Percentiles rank a stretch among this genome's conserved stretches.
Evolutionary conservation across 2,113 vertebrate species (phyloP).

Genomic region (Labrus mixtus): DNA sequence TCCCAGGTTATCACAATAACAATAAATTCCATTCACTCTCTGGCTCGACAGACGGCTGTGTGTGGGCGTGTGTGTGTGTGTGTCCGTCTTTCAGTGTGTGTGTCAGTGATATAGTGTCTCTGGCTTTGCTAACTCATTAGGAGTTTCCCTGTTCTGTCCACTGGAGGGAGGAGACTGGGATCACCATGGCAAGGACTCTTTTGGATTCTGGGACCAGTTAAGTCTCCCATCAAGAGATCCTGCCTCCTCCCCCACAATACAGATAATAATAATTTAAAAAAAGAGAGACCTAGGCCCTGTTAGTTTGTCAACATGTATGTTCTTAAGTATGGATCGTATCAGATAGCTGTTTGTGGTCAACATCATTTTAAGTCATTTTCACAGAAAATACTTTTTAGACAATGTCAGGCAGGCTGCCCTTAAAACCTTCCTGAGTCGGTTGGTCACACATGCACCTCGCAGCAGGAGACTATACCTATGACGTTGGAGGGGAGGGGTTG

Average conservation of each 20-base stretch:
- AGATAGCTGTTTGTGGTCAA: no score
- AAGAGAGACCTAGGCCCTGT: not conserved
- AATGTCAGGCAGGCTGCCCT: no score
- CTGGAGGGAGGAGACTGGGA: constrained; percentile 50
- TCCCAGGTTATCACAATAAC: constrained; percentile 83
- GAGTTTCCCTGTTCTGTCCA: constrained; percentile 74
- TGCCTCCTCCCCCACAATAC: not conserved
- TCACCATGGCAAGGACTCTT: constrained; percentile 62
- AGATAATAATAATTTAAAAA: no score
- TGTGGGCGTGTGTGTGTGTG: constrained; percentile 46
- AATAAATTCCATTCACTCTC: constrained; percentile 77
- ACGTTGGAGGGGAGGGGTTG: no score
- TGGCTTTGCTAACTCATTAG: constrained; percentile 77
- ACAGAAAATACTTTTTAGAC: no score
- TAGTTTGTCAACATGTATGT: constrained; percentile 25
- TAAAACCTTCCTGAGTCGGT: no score
- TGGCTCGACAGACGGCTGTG: constrained; percentile 34
- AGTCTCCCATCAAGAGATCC: constrained; percentile 63
- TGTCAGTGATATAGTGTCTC: constrained; percentile 57
- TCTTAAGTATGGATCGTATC: not conserved
- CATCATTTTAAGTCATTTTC: no score
- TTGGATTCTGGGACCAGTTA: constrained; percentile 61
- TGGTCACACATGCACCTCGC: no score
- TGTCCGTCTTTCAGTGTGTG: constrained; percentile 25
- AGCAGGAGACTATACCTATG: no score